Evolutionary conservation across 1,140 invertebrate species (phyloP), one percentile per base, ranked within the genome.

Genomic region (Aphis craccivora): DNA sequence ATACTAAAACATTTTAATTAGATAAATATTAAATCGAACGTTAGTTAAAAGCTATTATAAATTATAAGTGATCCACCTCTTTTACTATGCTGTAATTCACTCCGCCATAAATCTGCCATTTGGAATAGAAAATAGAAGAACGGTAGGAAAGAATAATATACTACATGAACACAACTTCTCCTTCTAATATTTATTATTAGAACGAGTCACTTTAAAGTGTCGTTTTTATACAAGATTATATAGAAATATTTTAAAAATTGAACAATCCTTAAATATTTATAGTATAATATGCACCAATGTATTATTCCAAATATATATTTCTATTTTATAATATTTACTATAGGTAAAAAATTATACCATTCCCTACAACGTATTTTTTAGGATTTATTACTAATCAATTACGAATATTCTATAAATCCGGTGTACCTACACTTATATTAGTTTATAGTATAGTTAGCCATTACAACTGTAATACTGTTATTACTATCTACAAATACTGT

Each of bases 51-150:
- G 22, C 81, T 83, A 40, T 23, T 40, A 84, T 40, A 84, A 84
- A 84, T 84, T 84, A 84, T 43, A 90, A 60, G 60, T 37, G 37
- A 90, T 90, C 37, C 37, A 35, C 37, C 51, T 90, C 11, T 40
- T 84, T 37, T 90, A 35, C 35, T 55, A 37, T 89, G 88, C 40
- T 35, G 51, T 90, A 51, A 43, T 84, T 84, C 40, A 84, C 22
- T 43, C 30, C 20, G 1, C 88, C 53, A 90, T 90, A 90, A 90
- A 90, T 90, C 88, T 90, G 88, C 88, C 88, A 90, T 55, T 53
- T 14, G 48, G 51, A 90, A 90, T 40, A 60, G 35, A 60, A 90
- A 90, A 90, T 37, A 60, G 40, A 90, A 55, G 55, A 90, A 90
- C 30, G 25, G 30, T 60, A 40, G 9, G n/a, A 90, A 40, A 76